Evolutionary conservation across 2,888 invertebrate genomes (phyloP).

Genomic region (Cheilosia urbana): DNA sequence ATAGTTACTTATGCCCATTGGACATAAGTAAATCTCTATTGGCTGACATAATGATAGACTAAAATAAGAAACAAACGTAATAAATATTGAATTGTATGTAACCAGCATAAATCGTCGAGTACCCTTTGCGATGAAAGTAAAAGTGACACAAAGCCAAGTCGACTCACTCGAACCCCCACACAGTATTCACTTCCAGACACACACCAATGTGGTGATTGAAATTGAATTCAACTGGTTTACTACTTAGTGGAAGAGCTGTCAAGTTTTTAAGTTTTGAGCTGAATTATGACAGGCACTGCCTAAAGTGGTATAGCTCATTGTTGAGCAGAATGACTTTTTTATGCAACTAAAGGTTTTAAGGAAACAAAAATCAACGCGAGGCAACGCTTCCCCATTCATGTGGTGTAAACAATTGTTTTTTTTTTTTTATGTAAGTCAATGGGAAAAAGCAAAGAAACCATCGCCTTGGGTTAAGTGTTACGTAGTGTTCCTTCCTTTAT

Average conservation of each 20-base stretch:
- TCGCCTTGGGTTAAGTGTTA: slow-evolving; percentile 11
- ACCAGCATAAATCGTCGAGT: slow-evolving; percentile 24
- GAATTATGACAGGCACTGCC: slow-evolving; percentile 43
- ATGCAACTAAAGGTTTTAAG: slow-evolving; percentile 24
- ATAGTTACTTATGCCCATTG: slow-evolving; percentile 17
- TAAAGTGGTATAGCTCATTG: slow-evolving; percentile 27
- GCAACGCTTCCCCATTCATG: slow-evolving; percentile 28
- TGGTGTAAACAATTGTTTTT: neutral
- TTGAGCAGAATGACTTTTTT: slow-evolving; percentile 16
- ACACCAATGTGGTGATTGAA: slow-evolving; percentile 5
- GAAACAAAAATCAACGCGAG: slow-evolving; percentile 31
- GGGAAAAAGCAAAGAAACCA: slow-evolving; percentile 1
- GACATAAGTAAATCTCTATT: slow-evolving; percentile 4
- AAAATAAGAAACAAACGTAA: slow-evolving; percentile 29
- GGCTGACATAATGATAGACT: slow-evolving; percentile 24
- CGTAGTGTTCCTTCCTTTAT: neutral
- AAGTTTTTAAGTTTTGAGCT: slow-evolving; percentile 45
- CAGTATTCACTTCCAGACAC: neutral
- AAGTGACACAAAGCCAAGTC: slow-evolving; percentile 31
- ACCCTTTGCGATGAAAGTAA: slow-evolving; percentile 45
- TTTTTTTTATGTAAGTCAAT: slow-evolving; percentile 23
- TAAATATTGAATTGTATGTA: slow-evolving; percentile 18
- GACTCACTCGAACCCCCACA: slow-evolving; percentile 9
- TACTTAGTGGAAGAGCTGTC: slow-evolving; percentile 50
- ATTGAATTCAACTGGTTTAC: slow-evolving; percentile 34